phyloP scores from a whole-genome alignment of 2,113 vertebrate species.

The Clupea harengus region DNA sequence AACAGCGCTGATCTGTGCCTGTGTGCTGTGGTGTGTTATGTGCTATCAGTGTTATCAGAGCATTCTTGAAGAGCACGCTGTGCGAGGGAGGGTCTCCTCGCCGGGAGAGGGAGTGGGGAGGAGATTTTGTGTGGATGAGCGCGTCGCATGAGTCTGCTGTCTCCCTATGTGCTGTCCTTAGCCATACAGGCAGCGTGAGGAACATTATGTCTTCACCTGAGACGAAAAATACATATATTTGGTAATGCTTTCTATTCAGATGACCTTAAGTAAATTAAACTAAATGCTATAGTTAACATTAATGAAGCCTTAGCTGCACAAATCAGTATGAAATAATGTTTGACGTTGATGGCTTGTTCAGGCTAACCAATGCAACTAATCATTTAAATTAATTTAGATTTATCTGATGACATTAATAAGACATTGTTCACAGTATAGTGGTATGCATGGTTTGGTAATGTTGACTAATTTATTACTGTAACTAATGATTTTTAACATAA shows the following conservation, averaged over 20 bases:
- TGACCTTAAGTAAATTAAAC: too few species aligned
- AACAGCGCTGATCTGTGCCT: too few species aligned
- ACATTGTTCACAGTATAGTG: neutral
- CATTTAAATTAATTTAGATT: neutral
- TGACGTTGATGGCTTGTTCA: neutral
- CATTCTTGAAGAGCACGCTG: too few species aligned
- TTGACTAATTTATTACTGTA: too few species aligned
- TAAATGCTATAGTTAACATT: neutral
- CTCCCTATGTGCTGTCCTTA: too few species aligned
- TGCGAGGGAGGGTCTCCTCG: too few species aligned
- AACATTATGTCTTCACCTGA: neutral
- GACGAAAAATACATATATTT: neutral
- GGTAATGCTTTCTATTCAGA: neutral
- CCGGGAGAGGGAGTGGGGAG: too few species aligned
- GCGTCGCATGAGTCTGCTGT: too few species aligned
- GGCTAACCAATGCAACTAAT: neutral
- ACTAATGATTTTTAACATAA: too few species aligned
- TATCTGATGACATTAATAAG: neutral
- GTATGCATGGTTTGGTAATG: neutral
- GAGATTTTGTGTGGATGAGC: too few species aligned
- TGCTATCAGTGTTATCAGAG: too few species aligned
- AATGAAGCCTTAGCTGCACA: neutral
- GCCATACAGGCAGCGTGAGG: neutral
- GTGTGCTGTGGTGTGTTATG: too few species aligned
- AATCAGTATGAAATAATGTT: neutral